A percentile compares a stretch with the other conserved stretches of the same genome.
Evolutionary conservation across 1,140 invertebrate species (phyloP).

Genomic region (Drosophila bocki): DNA sequence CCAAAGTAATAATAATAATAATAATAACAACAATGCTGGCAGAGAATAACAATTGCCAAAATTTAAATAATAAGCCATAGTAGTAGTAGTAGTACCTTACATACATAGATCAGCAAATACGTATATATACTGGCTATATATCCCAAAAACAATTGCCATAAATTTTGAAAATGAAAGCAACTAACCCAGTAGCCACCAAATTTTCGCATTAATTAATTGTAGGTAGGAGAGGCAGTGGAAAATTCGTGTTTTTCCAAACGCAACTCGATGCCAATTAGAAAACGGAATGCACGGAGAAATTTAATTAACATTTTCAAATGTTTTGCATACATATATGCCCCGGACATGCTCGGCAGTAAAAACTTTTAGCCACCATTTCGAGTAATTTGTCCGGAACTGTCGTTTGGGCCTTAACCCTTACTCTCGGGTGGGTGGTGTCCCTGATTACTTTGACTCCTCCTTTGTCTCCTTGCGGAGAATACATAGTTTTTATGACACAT

Average conservation of each 20-base stretch:
- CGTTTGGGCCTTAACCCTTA: slow-evolving; percentile 61
- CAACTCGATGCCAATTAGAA: slow-evolving; percentile 53
- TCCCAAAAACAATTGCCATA: slow-evolving; percentile 37
- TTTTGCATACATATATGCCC: slow-evolving; percentile 54
- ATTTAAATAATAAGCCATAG: slow-evolving; percentile 56
- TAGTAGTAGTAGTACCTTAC: background rate
- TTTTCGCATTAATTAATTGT: slow-evolving; percentile 53
- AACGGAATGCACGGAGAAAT: slow-evolving; percentile 69
- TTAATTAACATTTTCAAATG: slow-evolving; percentile 79
- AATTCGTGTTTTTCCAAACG: slow-evolving; percentile 24
- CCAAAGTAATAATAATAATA: slow-evolving; percentile 32
- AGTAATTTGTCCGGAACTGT: slow-evolving; percentile 70
- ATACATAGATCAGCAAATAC: slow-evolving; percentile 20
- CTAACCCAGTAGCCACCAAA: slow-evolving; percentile 40
- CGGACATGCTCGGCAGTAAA: slow-evolving; percentile 58
- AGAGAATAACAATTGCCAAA: slow-evolving; percentile 47
- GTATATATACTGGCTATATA: slow-evolving; percentile 8
- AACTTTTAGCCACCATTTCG: slow-evolving; percentile 29
- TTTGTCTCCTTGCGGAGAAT: slow-evolving; percentile 46
- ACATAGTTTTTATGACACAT: slow-evolving; percentile 78
- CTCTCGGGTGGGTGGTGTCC: slow-evolving; percentile 7
- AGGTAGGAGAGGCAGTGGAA: slow-evolving; percentile 5
- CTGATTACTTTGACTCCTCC: slow-evolving; percentile 64
- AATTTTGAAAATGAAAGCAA: slow-evolving; percentile 41
- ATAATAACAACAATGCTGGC: slow-evolving; percentile 8